Percentiles rank a stretch among this genome's conserved stretches.
Conservation (phyloP, 2,888 invertebrate genomes). For the Acleris cristana region DNA sequence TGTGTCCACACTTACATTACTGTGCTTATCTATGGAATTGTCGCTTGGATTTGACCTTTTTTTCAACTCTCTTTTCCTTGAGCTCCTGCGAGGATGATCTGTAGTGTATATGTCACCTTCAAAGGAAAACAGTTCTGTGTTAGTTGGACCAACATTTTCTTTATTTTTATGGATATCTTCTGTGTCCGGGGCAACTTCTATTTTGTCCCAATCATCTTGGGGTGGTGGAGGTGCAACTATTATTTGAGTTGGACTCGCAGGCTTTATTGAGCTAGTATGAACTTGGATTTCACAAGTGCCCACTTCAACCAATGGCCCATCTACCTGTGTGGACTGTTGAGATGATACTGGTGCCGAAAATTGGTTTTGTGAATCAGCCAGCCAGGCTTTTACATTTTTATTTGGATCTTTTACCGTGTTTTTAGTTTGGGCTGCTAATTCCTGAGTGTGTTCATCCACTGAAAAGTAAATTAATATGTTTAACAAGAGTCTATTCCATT, state of each 20-base stretch:
- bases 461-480: conserved; percentile 45
- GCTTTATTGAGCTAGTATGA: conserved; percentile 55
- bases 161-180: conserved; percentile 54
- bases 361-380: conserved; percentile 70
- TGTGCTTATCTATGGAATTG: conserved; percentile 50
- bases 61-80: conserved; percentile 61
- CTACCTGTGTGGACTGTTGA: conserved; percentile 55
- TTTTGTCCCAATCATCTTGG: conserved; percentile 77
- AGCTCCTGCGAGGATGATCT: conserved; percentile 68
- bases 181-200: conserved; percentile 64
- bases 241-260: conserved; percentile 50
- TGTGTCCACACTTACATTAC: conserved; percentile 53
- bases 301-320: conserved; percentile 49
- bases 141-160: conserved; percentile 61
- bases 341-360: conserved; percentile 65
- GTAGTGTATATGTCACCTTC: conserved; percentile 61
- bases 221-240: conserved; percentile 50
- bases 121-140: conserved; percentile 59
- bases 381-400: conserved; percentile 72
- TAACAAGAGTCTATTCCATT: neutral
- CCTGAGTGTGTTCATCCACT: conserved; percentile 64
- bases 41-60: conserved; percentile 47
- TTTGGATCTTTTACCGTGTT: conserved; percentile 53
- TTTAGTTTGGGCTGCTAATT: conserved; percentile 46
- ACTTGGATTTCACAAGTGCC: conserved; percentile 62